A percentile compares a stretch with the other conserved stretches of the same genome.
Conservation (phyloP, 2,113 vertebrate genomes). For the Nyctereutes procyonoides region DNA sequence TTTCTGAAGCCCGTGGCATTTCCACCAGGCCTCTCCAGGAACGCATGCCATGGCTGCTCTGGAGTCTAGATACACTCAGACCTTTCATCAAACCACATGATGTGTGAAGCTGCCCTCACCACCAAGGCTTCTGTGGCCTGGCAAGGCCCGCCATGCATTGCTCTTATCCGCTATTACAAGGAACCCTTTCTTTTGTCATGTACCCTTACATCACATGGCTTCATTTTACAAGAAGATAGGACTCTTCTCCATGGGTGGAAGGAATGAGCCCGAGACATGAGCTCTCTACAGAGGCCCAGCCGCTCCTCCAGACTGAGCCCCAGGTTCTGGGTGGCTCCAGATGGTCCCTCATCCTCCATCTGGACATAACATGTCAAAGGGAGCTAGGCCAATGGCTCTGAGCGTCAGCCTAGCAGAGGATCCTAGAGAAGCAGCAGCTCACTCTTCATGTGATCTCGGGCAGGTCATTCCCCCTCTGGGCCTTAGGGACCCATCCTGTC, state of each 20-base stretch:
- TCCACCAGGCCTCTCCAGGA: not conserved
- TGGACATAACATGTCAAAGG: rapidly evolving
- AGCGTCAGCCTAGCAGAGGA: not conserved
- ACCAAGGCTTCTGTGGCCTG: rapidly evolving
- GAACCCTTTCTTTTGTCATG: rapidly evolving
- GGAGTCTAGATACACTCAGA: rapidly evolving
- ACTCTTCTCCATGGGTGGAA: not conserved
- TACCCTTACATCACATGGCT: rapidly evolving
- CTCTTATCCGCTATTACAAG: not conserved
- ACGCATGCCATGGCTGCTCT: rapidly evolving
- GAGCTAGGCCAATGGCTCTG: rapidly evolving
- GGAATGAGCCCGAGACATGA: rapidly evolving
- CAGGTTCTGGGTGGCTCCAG: rapidly evolving
- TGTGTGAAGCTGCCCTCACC: rapidly evolving
- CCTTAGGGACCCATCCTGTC: rapidly evolving
- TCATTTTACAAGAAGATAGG: rapidly evolving
- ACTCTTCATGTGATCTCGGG: not conserved
- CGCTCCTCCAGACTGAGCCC: not conserved
- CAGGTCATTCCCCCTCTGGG: no score
- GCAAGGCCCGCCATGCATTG: rapidly evolving
- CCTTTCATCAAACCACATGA: rapidly evolving
- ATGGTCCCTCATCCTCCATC: not conserved
- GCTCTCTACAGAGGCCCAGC: not conserved
- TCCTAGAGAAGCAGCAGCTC: not conserved
- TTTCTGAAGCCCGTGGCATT: rapidly evolving